phyloP scores from a whole-genome alignment of 2,113 vertebrate species.

The Trogon surrucura region DNA sequence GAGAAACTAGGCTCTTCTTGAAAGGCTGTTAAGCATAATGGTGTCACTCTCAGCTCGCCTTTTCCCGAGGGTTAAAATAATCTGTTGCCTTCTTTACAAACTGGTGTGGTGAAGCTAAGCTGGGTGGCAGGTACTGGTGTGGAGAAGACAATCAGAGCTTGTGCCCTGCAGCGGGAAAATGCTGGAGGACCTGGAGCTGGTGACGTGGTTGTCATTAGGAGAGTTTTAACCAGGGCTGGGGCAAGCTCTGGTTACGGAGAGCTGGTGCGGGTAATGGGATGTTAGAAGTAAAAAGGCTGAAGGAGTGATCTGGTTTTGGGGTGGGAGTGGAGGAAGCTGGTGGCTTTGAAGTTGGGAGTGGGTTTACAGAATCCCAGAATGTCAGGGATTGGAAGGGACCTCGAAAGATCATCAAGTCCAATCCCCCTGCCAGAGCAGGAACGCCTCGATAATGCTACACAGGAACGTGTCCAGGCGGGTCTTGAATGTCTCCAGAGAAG shows the following conservation, averaged over 20 bases:
- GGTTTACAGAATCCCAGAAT: too few relatives aligned
- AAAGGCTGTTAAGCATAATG: neutral
- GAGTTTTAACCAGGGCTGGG: neutral
- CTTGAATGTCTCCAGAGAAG: too few relatives aligned
- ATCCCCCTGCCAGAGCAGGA: too few relatives aligned
- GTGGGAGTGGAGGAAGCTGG: neutral
- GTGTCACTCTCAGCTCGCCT: neutral
- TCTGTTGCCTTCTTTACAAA: neutral
- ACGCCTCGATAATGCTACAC: too few relatives aligned
- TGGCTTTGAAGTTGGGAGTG: neutral
- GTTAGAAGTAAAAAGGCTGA: too few relatives aligned
- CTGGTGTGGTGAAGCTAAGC: neutral
- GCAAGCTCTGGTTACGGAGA: neutral
- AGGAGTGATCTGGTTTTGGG: neutral
- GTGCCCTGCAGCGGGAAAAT: neutral
- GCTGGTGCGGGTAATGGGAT: neutral
- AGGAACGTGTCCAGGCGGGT: too few relatives aligned
- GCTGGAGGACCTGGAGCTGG: neutral
- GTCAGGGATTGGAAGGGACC: too few relatives aligned
- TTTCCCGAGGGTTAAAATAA: neutral
- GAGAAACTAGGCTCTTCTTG: neutral
- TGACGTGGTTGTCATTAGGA: neutral
- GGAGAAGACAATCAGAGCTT: neutral
- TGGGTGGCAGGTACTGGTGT: neutral
- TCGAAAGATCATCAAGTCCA: too few relatives aligned